Base-by-base conservation (phyloP, 2,888 invertebrate species). In the Megaustenia siamemsis region DNA sequence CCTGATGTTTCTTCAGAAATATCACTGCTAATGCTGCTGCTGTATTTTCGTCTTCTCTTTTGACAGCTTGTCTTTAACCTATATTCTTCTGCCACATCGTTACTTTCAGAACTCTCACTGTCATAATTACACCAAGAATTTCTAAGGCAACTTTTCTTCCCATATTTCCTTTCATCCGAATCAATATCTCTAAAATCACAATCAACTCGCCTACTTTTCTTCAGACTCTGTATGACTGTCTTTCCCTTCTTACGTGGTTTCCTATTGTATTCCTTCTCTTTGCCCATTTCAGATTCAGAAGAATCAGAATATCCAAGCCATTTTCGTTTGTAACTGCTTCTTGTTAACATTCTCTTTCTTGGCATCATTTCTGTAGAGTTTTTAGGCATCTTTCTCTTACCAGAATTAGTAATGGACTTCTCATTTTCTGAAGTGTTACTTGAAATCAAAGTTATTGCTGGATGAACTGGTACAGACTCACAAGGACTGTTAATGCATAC, bases 131-230 rank as follows among this genome's bases (percentile, higher is more conserved):
- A 2, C 21, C 32, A n/a, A 0, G 78, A 63, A 6, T 43, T 8
- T 43, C 45, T 63, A 6, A 45, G 63, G 8, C 53, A 38, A 8
- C 69, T 68, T 40, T 69, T n/a, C 66, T 68, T 68, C 35, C 80
- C 80, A 80, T 32, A 78, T 66, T 56, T 69, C n/a, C 80, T 68
- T 32, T 80, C 69, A 68, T 69, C 80, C 35, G 80, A 80, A 38
- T 69, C 78, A 2, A 12, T n/a, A 28, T 63, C 78, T 63, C 66
- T 78, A 5, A 45, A 56, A 63, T 43, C 63, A 6, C 45, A 28
- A 66, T 45, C 66, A 15, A n/a, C 1, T 32, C 66, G 60, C 45
- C 78, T 60, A 28, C 45, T 45, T 63, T 78, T 66, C 78, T 78
- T 78, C 15, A 32, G 63, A 32, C 80, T 80, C 24, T 15, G 21